phyloP scores from a whole-genome alignment of 2,888 invertebrate species.

The Eugnorisma glareosa region DNA sequence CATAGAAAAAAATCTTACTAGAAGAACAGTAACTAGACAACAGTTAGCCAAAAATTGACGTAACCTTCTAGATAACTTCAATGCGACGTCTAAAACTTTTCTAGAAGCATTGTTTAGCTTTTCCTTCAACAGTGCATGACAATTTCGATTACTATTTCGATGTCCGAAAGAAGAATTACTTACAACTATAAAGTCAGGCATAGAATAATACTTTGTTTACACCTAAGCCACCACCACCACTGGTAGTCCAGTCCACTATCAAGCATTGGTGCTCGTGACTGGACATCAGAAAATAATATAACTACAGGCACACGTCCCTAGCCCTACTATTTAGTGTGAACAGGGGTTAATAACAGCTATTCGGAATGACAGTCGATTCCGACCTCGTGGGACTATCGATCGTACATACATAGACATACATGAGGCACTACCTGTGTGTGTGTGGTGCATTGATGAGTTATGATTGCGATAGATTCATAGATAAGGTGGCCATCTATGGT shows the following conservation, averaged over 20 bases:
- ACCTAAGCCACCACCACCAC: background rate
- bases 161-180: too few species aligned
- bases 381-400: conserved; percentile 61
- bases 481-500: conserved; percentile 46
- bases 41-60: too few species aligned
- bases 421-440: background rate
- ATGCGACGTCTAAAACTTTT: too few species aligned
- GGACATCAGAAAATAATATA: conserved; percentile 32
- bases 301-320: background rate
- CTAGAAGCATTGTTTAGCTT: too few species aligned
- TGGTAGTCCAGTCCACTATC: conserved; percentile 30
- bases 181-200: too few species aligned
- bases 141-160: too few species aligned
- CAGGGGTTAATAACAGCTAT: conserved; percentile 49
- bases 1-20: too few species aligned
- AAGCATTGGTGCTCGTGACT: too few species aligned
- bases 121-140: too few species aligned
- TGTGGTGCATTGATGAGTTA: conserved; percentile 66
- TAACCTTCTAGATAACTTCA: too few species aligned
- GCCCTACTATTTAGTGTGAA: conserved; percentile 26
- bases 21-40: too few species aligned
- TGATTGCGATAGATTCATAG: conserved; percentile 58
- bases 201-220: background rate
- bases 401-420: conserved; percentile 26
- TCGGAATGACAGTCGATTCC: conserved; percentile 47